Conservation (phyloP, 2,113 vertebrate species). For the Eleginops maclovinus region DNA sequence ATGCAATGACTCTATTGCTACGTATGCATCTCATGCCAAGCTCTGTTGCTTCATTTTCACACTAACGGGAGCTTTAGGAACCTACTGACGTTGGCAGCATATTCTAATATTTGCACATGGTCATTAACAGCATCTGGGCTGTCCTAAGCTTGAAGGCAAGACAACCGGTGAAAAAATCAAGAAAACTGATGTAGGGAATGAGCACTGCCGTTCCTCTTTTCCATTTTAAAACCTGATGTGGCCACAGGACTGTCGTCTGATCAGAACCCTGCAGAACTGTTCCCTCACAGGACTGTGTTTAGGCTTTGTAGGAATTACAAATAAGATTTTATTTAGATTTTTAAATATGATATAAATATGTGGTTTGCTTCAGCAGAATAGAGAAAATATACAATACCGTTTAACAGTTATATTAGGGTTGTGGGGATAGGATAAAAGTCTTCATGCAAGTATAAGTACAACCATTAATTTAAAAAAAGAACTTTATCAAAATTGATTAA, state of each 20-base stretch:
- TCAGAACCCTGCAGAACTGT: not conserved
- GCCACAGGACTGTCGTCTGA: not conserved
- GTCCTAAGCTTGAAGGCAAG: constrained; percentile 5
- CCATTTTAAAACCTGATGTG: constrained; percentile 18
- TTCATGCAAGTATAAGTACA: not conserved
- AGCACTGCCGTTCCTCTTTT: constrained; percentile 14
- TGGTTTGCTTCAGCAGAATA: not conserved
- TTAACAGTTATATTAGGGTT: too few relatives aligned
- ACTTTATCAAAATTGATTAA: too few relatives aligned
- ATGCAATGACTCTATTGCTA: not conserved
- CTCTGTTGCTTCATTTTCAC: constrained; percentile 11
- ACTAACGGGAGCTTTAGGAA: constrained; percentile 12
- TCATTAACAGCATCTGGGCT: constrained; percentile 2
- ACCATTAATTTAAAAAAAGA: not conserved
- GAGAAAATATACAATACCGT: not conserved
- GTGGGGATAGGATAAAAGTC: not conserved
- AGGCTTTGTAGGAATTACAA: not conserved
- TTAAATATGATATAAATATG: not conserved
- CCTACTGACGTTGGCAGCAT: constrained; percentile 2
- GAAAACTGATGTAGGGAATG: constrained; percentile 2
- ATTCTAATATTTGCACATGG: constrained; percentile 24
- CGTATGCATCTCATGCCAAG: constrained; percentile 1
- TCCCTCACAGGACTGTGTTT: not conserved
- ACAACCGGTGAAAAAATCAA: constrained; percentile 30
- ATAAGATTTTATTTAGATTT: not conserved